Evolutionary conservation across 2,113 vertebrate genomes (phyloP).

Genomic region (Zosterops hypoxanthus): DNA sequence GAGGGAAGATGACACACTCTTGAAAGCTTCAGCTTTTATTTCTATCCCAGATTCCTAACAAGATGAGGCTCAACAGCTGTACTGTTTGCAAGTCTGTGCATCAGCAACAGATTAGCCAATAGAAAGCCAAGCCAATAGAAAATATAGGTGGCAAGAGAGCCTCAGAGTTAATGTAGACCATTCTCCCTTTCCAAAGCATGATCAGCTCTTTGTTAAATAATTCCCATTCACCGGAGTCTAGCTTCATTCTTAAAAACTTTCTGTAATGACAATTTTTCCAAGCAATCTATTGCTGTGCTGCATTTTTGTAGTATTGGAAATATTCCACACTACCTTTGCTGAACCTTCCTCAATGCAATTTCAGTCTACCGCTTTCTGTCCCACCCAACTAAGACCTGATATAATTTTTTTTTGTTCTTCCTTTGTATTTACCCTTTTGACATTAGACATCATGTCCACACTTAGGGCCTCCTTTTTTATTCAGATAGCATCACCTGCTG

Average conservation of each 20-base stretch:
- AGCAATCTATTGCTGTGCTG: neutral
- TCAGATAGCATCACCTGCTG: neutral
- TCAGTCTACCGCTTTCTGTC: neutral
- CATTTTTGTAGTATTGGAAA: neutral
- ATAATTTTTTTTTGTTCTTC: neutral
- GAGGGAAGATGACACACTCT: neutral
- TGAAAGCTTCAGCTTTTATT: neutral
- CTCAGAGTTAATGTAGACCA: neutral
- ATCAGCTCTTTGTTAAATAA: neutral
- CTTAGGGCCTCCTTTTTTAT: neutral
- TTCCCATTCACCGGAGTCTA: neutral
- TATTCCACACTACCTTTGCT: neutral
- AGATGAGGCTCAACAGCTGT: slow-evolving; percentile 1
- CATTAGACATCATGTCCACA: neutral
- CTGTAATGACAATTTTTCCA: neutral
- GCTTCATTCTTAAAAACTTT: neutral
- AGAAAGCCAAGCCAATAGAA: neutral
- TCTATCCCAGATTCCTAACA: neutral
- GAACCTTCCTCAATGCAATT: neutral
- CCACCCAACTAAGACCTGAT: neutral
- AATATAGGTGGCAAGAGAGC: neutral
- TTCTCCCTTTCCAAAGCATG: neutral
- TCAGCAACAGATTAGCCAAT: neutral
- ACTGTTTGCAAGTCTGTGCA: neutral
- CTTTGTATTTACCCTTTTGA: neutral